Conservation (phyloP, 1,140 invertebrate species). For the Lethrus apterus region DNA sequence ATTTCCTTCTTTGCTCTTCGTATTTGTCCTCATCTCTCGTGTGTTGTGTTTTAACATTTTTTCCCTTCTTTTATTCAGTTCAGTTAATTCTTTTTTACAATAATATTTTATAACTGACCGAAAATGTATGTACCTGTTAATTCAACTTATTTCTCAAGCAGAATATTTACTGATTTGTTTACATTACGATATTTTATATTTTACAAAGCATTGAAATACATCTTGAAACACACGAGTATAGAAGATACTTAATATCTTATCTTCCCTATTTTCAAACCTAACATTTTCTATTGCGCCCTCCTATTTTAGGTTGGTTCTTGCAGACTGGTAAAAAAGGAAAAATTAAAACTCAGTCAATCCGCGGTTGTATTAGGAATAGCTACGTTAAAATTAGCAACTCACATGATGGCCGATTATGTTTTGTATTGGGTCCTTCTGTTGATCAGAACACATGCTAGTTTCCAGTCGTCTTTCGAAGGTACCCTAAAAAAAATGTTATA, state of each 20-base stretch:
- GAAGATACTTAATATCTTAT: slow-evolving; percentile 8
- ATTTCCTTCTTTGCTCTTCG: too few relatives aligned
- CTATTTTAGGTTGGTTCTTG: slow-evolving; percentile 49
- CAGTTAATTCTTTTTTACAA: too few relatives aligned
- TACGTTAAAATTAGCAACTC: slow-evolving; percentile 58
- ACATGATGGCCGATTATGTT: slow-evolving; percentile 65
- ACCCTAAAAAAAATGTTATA: slow-evolving; percentile 3
- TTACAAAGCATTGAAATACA: too few relatives aligned
- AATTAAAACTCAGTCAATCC: slow-evolving; percentile 49
- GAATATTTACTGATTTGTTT: too few relatives aligned
- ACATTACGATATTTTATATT: too few relatives aligned
- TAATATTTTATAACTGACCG: too few relatives aligned
- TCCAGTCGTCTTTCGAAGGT: slow-evolving; percentile 36
- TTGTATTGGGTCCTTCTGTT: slow-evolving; percentile 65
- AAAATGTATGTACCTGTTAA: too few relatives aligned
- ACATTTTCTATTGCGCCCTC: slow-evolving; percentile 13
- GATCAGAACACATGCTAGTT: slow-evolving; percentile 57
- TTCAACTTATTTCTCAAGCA: too few relatives aligned
- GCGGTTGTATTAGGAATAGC: slow-evolving; percentile 53
- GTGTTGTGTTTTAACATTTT: too few relatives aligned
- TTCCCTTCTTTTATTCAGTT: too few relatives aligned
- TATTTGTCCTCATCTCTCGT: too few relatives aligned
- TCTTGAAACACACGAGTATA: too few relatives aligned
- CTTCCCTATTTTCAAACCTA: slow-evolving; percentile 6
- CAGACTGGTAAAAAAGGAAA: slow-evolving; percentile 53